Conservation (phyloP, 2,888 invertebrate genomes). For the Shargacucullia verbasci region DNA sequence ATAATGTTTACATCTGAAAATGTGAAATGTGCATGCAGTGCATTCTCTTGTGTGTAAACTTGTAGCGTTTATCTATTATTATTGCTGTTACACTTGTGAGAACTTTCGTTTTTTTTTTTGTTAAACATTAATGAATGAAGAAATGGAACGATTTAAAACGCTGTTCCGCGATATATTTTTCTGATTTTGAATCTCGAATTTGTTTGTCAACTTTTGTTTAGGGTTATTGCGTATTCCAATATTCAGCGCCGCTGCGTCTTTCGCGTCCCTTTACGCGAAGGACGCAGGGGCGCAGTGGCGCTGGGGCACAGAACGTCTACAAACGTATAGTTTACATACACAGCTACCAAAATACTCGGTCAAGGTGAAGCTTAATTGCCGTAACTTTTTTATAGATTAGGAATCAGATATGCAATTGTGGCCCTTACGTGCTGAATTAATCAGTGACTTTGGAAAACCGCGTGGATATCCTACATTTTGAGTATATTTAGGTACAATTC, state of each 20-base stretch:
- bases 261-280: no score
- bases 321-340: not conserved
- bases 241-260: no score
- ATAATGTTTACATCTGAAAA: conserved; percentile 41
- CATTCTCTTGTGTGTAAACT: conserved; percentile 30
- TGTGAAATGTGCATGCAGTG: conserved; percentile 22
- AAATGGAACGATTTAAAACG: not conserved
- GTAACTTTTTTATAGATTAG: conserved; percentile 25
- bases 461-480: no score
- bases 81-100: not conserved
- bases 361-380: conserved; percentile 39
- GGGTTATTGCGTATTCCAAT: no score
- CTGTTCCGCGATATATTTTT: no score
- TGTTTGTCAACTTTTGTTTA: not conserved
- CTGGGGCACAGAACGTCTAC: no score
- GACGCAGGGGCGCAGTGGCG: no score
- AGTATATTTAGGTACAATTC: no score
- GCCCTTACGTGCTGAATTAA: conserved; percentile 8
- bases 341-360: conserved; percentile 37
- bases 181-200: not conserved
- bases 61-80: conserved; percentile 18
- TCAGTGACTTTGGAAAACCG: not conserved
- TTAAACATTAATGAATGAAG: conserved; percentile 4
- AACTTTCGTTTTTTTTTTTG: not conserved
- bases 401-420: conserved; percentile 8